Conservation (phyloP, 2,113 vertebrate genomes). For the Thinocorus orbignyianus region DNA sequence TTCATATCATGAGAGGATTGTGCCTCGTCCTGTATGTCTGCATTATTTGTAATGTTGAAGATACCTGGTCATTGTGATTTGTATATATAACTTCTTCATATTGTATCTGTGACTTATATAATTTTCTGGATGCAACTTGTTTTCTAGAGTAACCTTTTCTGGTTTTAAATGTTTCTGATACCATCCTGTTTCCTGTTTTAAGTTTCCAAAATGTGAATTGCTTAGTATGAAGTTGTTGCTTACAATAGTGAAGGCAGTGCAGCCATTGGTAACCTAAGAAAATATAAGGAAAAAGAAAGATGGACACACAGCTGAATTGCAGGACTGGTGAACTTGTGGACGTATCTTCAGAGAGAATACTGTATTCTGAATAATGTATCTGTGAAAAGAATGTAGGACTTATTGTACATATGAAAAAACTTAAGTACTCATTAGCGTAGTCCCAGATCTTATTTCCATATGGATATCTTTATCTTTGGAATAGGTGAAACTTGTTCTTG, state of each 20-base stretch:
- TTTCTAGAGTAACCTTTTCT: neutral
- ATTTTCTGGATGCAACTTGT: neutral
- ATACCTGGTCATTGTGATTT: neutral
- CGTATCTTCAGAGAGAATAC: neutral
- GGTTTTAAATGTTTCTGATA: neutral
- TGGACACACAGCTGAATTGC: neutral
- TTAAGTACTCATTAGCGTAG: accelerated
- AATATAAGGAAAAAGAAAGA: neutral
- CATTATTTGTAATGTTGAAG: neutral
- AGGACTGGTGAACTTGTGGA: neutral
- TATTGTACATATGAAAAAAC: neutral
- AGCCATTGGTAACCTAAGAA: neutral
- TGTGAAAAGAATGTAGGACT: neutral
- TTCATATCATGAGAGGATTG: neutral
- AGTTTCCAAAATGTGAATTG: neutral
- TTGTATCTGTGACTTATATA: neutral
- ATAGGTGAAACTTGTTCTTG: neutral
- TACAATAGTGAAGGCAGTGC: neutral
- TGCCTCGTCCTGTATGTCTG: neutral
- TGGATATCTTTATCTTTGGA: neutral
- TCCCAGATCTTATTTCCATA: neutral
- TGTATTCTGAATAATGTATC: neutral
- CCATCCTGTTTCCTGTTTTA: neutral
- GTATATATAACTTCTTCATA: neutral
- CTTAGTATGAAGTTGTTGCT: neutral